Conservation (phyloP, 2,113 vertebrate genomes). For the Artemisiospiza belli region DNA sequence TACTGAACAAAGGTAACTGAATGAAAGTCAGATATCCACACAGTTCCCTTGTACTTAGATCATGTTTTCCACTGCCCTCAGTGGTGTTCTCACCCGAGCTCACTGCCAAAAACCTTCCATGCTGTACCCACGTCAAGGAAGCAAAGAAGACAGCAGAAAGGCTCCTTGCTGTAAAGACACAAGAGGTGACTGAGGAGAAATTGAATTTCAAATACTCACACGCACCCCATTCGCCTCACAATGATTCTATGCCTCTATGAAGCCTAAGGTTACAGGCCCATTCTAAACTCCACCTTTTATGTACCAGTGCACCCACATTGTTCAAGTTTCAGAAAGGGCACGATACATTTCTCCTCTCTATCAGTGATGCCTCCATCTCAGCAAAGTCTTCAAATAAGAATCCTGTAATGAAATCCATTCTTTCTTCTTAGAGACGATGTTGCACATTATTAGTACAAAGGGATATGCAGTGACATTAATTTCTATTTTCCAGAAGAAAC, state of each 20-base stretch:
- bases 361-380: not conserved
- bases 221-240: not conserved
- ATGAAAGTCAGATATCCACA: not conserved
- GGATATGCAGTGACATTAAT: not conserved
- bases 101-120: not conserved
- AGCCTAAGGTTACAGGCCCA: not conserved
- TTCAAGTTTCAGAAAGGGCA: not conserved
- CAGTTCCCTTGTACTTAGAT: not conserved
- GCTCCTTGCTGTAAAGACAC: not conserved
- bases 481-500: not conserved
- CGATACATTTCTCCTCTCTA: not conserved
- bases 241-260: not conserved
- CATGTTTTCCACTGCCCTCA: not conserved
- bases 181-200: not conserved
- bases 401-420: not conserved
- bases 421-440: not conserved
- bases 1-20: not conserved
- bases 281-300: not conserved
- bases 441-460: not conserved
- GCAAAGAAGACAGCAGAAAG: not conserved
- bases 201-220: not conserved
- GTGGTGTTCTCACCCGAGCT: not conserved
- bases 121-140: not conserved
- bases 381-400: not conserved
- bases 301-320: not conserved